Base-by-base conservation (phyloP, 2,113 vertebrate species). In the Zapus hudsonius region DNA sequence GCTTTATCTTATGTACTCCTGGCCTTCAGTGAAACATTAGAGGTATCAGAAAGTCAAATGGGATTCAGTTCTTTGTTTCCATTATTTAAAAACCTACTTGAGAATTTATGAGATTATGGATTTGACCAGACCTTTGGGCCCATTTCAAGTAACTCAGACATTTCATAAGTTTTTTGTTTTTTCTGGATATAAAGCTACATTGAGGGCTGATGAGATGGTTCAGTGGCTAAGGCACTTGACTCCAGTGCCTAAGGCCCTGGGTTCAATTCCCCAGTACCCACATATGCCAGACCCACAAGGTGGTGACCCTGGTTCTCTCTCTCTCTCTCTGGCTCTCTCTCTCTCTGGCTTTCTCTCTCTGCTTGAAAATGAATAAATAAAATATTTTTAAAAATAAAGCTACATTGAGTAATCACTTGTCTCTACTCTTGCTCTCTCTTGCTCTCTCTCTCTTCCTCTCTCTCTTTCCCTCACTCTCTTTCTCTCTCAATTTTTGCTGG, bases 81-180 rank as follows among this genome's bases (percentile, higher is more conserved):
- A 88, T 61, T 66, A 47, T 55, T 70, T 57, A 78, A 55, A 69
- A 87, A 70, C 63, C 47, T 83, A 23, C 23, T 52, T 91, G 72
- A 69, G 40, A 57, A 74, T 69, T 61, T 40, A 64, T 83, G 69
- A 16, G 69, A 74, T 80, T 31, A 17, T 42, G 40, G 64, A 64
- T 40, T 9, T 87, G 44, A 67, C 38, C 19, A 87, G 38, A 38
- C 87, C 79, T 94, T 47, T 42, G 42, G n/a, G 40, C 29, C 44
- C 25, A 19, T 47, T 85, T 64, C 12, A 36, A 63, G 63, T 33
- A 73, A 73, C 57, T 31, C 23, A 33, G n/a, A 74, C 44, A 74
- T 83, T 84, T 76, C 44, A 79, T 61, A 25, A 31, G n/a, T 80
- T 90, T 91, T 74, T n/a, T n/a, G n/a, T n/a, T n/a, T n/a, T n/a